Base-by-base conservation (phyloP, 1,140 invertebrate genomes). In the Cylas formicarius region DNA sequence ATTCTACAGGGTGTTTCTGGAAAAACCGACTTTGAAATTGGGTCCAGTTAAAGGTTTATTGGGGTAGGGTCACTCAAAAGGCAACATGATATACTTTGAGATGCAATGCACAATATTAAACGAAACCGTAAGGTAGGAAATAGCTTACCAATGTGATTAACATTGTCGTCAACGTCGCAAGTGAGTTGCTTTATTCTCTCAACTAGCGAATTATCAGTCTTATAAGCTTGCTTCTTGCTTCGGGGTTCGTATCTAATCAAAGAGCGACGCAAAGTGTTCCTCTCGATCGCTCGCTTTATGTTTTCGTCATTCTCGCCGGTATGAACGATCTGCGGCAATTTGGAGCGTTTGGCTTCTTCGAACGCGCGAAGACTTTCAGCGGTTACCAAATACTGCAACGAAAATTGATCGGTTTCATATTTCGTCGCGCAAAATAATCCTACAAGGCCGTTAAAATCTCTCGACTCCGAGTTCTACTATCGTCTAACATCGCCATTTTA, bases 131-230 rank as follows among this genome's bases (percentile, higher is more conserved):
- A n/a, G n/a, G n/a, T n/a, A n/a, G n/a, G n/a, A n/a, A n/a, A n/a
- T n/a, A n/a, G 22, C 35, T 46, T 36, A 46, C 44, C 44, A 13
- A 7, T 40, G n/a, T n/a, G n/a, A 27, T 35, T 21, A 23, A 18
- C 19, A 24, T 34, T 43, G 19, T 86, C 82, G 38, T 84, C 82
- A 29, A 87, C 80, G 48, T 86, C 81, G 58, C 85, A 88, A 1
- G 85, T 90, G 11, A 89, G 65, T 52, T 85, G 78, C 27, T 82
- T 77, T 41, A 89, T 88, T 31, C 84, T 72, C 52, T 90, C 86
- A 17, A 85, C 81, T 10, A 90, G 61, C 1, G 84, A 85, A 42
- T 75, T 76, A 49, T 76, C 73, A 32, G 70, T 73, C 57, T 74
- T 76, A 45, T 68, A 66, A 34, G 65, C 58, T 11, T 56, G 62